phyloP scores from a whole-genome alignment of 2,888 invertebrate genomes.

The Boloria euphrosyne region DNA sequence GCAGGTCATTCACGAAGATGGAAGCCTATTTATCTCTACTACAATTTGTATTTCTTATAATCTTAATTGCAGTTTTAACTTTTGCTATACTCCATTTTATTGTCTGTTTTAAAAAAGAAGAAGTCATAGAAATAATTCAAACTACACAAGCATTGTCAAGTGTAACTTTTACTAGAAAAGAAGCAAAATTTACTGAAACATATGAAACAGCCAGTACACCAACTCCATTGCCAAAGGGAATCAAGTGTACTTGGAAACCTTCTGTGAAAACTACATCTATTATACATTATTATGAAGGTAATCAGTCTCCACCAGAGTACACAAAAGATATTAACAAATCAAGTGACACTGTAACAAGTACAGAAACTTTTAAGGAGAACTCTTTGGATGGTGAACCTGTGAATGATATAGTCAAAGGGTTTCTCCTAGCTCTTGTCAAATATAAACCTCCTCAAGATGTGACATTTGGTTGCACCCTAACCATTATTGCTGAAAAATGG shows the following conservation, averaged over 20 bases:
- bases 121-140: neutral
- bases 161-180: neutral
- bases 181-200: neutral
- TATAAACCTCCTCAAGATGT: conserved; percentile 52
- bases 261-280: conserved; percentile 55
- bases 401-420: conserved; percentile 41
- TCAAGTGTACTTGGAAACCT: conserved; percentile 64
- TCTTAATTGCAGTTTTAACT: conserved; percentile 54
- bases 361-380: neutral
- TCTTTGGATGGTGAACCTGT: conserved; percentile 47
- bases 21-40: conserved; percentile 56
- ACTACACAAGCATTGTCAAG: neutral
- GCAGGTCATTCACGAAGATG: conserved; percentile 63
- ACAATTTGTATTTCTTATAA: conserved; percentile 53
- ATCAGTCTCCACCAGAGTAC: neutral
- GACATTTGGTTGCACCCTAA: conserved; percentile 65
- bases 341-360: neutral
- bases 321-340: neutral
- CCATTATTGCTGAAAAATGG: conserved; percentile 59
- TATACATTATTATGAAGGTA: conserved; percentile 51
- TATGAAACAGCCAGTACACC: neutral
- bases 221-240: conserved; percentile 38
- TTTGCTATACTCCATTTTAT: conserved; percentile 63
- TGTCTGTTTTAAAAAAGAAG: conserved; percentile 46
- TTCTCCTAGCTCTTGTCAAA: conserved; percentile 61